These are phyloP conservation scores for Pelecanus crispus DNA, from an alignment of 2,113 vertebrate genomes.

Conservation along the genomic window DNA sequence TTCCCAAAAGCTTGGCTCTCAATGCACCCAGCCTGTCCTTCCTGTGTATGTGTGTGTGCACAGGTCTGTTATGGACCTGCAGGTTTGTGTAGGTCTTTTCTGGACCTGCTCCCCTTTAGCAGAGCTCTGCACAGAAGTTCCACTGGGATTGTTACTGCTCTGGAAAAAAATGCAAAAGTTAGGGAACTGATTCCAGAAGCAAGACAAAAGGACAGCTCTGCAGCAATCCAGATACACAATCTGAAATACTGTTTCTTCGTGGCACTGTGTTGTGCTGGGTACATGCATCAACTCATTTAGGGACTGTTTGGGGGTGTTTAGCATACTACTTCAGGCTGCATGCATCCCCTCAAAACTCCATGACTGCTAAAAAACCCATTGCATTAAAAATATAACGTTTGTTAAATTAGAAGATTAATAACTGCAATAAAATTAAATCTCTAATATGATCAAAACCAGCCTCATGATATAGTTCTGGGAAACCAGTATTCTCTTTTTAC, in stretches of 20 bases:
- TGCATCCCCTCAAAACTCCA: background rate
- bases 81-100: background rate
- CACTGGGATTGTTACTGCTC: background rate
- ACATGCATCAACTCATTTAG: background rate
- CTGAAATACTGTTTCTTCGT: background rate
- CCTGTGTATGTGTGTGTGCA: background rate
- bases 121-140: background rate
- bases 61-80: background rate
- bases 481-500: background rate
- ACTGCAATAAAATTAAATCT: background rate
- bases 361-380: background rate
- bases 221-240: background rate
- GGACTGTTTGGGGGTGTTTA: background rate
- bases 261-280: background rate
- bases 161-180: background rate
- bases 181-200: background rate
- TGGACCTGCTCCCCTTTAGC: background rate
- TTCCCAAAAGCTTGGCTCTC: background rate
- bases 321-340: background rate
- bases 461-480: background rate
- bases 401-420: background rate
- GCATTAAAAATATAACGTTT: background rate
- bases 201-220: background rate
- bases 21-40: background rate
- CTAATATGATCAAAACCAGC: background rate